phyloP scores from a whole-genome alignment of 2,888 invertebrate genomes.

The Dynastes grantii region DNA sequence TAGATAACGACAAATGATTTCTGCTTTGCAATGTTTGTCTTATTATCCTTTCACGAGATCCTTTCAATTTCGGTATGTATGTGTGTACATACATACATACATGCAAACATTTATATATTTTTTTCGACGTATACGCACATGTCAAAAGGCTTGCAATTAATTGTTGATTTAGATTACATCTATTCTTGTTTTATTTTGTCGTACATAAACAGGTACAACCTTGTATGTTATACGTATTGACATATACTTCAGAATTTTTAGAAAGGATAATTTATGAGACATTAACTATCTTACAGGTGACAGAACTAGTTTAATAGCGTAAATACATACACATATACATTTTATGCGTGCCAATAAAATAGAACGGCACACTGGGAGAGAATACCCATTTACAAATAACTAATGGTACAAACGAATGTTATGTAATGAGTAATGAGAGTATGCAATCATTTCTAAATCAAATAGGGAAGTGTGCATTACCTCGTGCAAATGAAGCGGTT shows the following conservation, averaged over 20 bases:
- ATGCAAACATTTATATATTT: too few species aligned
- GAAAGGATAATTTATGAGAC: slow-evolving; percentile 44
- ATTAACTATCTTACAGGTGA: slow-evolving; percentile 32
- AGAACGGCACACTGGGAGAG: slow-evolving; percentile 9
- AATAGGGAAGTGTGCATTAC: not conserved
- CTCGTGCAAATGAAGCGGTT: too few species aligned
- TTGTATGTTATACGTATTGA: slow-evolving; percentile 28
- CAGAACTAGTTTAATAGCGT: slow-evolving; percentile 32
- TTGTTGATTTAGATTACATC: slow-evolving; percentile 25
- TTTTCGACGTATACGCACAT: slow-evolving; percentile 8
- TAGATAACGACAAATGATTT: too few species aligned
- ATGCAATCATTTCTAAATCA: not conserved
- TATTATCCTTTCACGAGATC: too few species aligned
- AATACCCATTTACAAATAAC: slow-evolving; percentile 13
- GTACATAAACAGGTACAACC: slow-evolving; percentile 29
- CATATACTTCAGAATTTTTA: slow-evolving; percentile 41
- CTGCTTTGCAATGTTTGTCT: too few species aligned
- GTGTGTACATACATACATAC: too few species aligned
- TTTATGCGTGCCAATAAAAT: slow-evolving; percentile 33
- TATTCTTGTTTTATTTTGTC: slow-evolving; percentile 37
- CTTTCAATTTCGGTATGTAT: too few species aligned
- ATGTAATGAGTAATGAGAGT: not conserved
- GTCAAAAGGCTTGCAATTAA: not conserved
- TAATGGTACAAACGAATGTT: slow-evolving; percentile 35
- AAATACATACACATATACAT: not conserved